Evolutionary conservation across 2,797 vertebrate species (phyloP).

Genomic region (Mareca penelope): DNA sequence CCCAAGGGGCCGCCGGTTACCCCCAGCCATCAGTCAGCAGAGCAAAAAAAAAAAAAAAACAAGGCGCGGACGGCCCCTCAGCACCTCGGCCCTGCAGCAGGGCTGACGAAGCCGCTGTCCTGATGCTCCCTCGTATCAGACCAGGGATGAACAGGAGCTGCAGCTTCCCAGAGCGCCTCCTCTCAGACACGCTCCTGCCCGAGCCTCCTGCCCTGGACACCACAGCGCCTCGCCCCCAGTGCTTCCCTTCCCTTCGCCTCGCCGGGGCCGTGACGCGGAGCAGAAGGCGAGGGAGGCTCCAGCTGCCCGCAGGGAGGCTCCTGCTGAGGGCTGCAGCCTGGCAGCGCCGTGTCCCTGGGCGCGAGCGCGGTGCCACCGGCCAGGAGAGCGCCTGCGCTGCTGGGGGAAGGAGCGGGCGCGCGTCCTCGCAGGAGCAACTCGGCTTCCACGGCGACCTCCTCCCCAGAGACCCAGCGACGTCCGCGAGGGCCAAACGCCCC

Average conservation of each 20-base stretch:
- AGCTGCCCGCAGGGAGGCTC: neutral
- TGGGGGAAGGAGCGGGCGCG: neutral
- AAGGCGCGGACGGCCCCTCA: neutral
- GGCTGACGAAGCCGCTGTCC: neutral
- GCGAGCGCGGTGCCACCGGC: neutral
- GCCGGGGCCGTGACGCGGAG: neutral
- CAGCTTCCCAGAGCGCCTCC: neutral
- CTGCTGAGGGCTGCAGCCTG: neutral
- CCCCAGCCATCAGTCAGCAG: neutral
- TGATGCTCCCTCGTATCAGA: neutral
- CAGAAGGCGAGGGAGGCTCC: neutral
- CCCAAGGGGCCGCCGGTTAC: no score
- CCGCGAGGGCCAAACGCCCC: neutral
- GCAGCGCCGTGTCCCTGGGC: accelerated
- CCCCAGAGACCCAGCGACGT: neutral
- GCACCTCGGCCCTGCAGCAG: neutral
- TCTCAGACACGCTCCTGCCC: neutral
- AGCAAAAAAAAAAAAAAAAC: neutral
- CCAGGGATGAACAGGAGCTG: neutral
- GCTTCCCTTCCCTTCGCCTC: no score
- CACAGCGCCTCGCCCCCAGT: no score
- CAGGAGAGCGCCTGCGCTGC: neutral
- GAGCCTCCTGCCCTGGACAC: neutral
- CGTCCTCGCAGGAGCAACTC: neutral
- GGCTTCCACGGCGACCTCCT: neutral